These are phyloP conservation scores for Drosophila dunni DNA, from an alignment of 1,140 invertebrate genomes.

Conservation along the genomic window DNA sequence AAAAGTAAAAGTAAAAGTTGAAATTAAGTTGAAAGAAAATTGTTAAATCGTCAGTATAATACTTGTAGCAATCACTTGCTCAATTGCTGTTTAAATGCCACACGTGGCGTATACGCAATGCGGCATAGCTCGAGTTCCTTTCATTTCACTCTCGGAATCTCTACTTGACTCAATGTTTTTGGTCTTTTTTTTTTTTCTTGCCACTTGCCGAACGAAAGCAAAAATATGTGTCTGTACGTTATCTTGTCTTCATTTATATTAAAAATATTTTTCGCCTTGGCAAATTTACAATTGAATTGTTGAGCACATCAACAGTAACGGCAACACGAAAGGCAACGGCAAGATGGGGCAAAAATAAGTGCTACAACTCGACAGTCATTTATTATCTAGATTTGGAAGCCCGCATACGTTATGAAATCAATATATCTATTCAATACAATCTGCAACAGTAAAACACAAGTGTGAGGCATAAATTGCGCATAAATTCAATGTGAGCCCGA, in stretches of 20 bases:
- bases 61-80: conserved; percentile 22
- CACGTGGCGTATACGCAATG: conserved; percentile 72
- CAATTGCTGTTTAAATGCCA: conserved; percentile 61
- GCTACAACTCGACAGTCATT: conserved; percentile 50
- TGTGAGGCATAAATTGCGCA: conserved; percentile 78
- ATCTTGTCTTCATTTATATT: conserved; percentile 13
- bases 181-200: conserved; percentile 12
- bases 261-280: conserved; percentile 47
- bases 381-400: conserved; percentile 61
- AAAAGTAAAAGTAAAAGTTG: conserved; percentile 36
- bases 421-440: conserved; percentile 80
- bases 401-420: conserved; percentile 67
- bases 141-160: not conserved
- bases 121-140: conserved; percentile 8
- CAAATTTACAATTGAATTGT: conserved; percentile 75
- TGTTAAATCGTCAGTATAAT: conserved; percentile 70
- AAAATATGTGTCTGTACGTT: conserved; percentile 4
- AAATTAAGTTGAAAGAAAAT: conserved; percentile 72
- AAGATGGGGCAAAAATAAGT: not conserved
- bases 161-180: not conserved
- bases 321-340: not conserved
- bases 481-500: conserved; percentile 55
- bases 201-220: conserved; percentile 1
- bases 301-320: not conserved
- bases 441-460: conserved; percentile 72